These are phyloP conservation scores for Laupala kohalensis DNA, from an alignment of 1,140 invertebrate genomes.

Conservation along the genomic window DNA sequence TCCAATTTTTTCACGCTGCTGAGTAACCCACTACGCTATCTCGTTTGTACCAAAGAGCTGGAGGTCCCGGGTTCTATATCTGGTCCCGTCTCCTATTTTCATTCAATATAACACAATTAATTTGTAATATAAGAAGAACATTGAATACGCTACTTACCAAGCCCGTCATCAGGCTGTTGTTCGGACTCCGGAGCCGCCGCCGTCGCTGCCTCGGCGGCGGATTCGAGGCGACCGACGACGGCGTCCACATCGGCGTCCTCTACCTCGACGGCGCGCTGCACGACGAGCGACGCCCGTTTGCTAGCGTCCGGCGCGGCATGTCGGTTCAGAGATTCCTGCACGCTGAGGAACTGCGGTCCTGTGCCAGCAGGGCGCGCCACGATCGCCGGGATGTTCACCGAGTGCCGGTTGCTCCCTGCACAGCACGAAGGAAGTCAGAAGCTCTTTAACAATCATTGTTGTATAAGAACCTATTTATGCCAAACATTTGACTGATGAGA, in stretches of 20 bases:
- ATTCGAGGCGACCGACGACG: not conserved
- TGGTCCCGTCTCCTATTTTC: too few relatives aligned
- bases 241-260: not conserved
- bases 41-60: too few relatives aligned
- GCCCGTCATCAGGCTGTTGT: not conserved
- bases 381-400: not conserved
- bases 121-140: too few relatives aligned
- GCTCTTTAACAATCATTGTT: too few relatives aligned
- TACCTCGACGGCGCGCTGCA: not conserved
- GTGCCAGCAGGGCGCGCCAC: not conserved
- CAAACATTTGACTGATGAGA: too few relatives aligned
- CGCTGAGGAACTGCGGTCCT: not conserved
- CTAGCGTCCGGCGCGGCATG: not conserved
- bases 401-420: not conserved
- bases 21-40: too few relatives aligned
- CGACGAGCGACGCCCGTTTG: not conserved
- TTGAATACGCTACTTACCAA: not conserved
- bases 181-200: not conserved
- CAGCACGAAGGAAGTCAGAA: too few relatives aligned
- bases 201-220: too few relatives aligned
- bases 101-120: too few relatives aligned
- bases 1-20: too few relatives aligned
- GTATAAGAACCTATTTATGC: too few relatives aligned
- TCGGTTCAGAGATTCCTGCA: not conserved
- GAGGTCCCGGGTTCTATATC: too few relatives aligned